These are phyloP conservation scores for Drosophila kanapiae DNA, from an alignment of 1,140 invertebrate species.

Conservation along the genomic window DNA sequence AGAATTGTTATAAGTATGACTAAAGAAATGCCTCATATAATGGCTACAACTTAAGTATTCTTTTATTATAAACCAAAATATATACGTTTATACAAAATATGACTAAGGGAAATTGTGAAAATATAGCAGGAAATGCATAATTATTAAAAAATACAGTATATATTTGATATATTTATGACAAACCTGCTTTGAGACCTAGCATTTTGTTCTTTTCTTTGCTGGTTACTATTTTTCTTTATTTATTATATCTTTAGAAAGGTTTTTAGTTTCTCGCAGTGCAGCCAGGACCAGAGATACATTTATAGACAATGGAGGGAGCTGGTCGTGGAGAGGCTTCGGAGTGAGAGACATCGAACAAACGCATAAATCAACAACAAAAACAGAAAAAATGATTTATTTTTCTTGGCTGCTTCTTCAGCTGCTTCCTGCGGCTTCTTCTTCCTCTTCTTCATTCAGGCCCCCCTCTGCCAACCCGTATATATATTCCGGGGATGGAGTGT, in stretches of 20 bases:
- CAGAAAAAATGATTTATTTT: constrained; percentile 83
- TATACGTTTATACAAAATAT: not conserved
- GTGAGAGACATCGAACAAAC: constrained; percentile 73
- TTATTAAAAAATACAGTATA: not conserved
- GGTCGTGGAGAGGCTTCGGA: not conserved
- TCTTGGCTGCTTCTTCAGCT: constrained; percentile 42
- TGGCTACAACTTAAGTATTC: too few species aligned
- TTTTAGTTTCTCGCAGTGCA: not conserved
- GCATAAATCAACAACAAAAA: constrained; percentile 84
- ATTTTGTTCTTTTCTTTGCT: not conserved
- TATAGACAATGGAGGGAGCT: constrained; percentile 15
- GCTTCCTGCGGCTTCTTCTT: constrained; percentile 18
- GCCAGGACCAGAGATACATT: constrained; percentile 16
- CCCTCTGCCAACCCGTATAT: not conserved
- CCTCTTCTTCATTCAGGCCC: not conserved
- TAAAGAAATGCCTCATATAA: too few species aligned
- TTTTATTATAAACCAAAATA: not conserved
- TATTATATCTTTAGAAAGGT: not conserved
- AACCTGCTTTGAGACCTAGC: not conserved
- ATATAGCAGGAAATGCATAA: not conserved
- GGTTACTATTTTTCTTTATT: not conserved
- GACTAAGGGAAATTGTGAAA: not conserved
- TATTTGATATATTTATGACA: not conserved
- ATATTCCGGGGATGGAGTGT: constrained; percentile 22
- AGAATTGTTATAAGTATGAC: too few species aligned